Base-by-base conservation (phyloP, 2,888 invertebrate species). In the Melanostoma scalare region DNA sequence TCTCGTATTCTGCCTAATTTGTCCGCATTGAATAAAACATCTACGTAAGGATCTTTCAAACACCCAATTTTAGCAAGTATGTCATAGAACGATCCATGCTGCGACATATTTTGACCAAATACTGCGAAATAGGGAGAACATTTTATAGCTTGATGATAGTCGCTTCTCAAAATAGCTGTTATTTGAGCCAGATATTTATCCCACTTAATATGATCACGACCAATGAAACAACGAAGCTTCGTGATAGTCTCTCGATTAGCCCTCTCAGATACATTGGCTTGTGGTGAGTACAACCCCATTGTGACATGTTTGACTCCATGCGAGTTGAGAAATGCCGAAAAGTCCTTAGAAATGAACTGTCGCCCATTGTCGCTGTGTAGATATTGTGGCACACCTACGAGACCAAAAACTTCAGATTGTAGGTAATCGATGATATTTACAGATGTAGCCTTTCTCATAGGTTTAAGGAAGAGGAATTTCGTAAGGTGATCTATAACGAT, bases 401-500 rank as follows among this genome's bases (percentile, higher is more conserved):
- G 30, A 6, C 5, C 30, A 6, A 48, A 48, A 30, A 48, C 30
- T 6, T 48, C 20, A 3, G 30, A 48, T 3, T 48, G 48, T 4
- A 48, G 48, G 6, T 48, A 48, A 6, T 48, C 6, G 10, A 48
- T 48, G 30, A 20, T 6, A 48, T 48, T 48, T 2, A 48, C 3
- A 3, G 48, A 48, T 8, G 68, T 67, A 30, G 68, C 67, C 46
- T 38, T 60, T 1, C 53, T 50, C n/a, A 82, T 42, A 0, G 72
- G 56, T 46, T 40, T 31, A 71, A 73, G 33, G 3, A 85, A 65
- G 0, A 63, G 20, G 6, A 73, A 84, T 40, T 85, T 81, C 0
- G 68, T 68, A n/a, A 85, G 61, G 9, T 67, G 72, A n/a, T 74
- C 79, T 30, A 81, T 3, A 0, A 73, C 53, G 3, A 85, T 58